Evolutionary conservation across 1,140 invertebrate genomes (phyloP).

Genomic region (Zaprionus taronus): DNA sequence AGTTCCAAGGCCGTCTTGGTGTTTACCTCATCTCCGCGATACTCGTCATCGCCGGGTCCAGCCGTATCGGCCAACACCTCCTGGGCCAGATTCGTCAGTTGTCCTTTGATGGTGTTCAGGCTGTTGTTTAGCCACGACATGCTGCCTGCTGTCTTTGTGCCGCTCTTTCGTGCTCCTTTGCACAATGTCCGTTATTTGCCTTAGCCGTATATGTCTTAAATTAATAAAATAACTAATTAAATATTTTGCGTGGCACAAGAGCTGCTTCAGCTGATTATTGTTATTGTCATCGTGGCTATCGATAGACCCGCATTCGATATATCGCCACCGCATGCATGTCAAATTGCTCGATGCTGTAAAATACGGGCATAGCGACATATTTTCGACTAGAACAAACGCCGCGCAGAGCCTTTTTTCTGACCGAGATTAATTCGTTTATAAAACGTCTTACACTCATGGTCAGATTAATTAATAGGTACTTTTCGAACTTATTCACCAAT

Average conservation of each 20-base stretch:
- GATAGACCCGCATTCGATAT: conserved; percentile 38
- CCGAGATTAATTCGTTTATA: too few species aligned
- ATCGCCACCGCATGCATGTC: background rate
- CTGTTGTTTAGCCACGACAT: conserved; percentile 92
- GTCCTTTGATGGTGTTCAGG: conserved; percentile 90
- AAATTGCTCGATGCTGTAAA: conserved; percentile 42
- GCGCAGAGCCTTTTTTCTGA: too few species aligned
- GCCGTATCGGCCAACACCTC: conserved; percentile 87
- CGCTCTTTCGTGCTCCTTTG: conserved; percentile 6
- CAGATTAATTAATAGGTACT: too few species aligned
- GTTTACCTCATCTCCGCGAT: conserved; percentile 59
- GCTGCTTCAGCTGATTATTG: conserved; percentile 72
- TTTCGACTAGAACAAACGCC: too few species aligned
- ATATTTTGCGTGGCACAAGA: conserved; percentile 80
- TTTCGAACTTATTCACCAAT: too few species aligned
- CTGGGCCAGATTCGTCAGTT: conserved; percentile 90
- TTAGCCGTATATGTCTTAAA: conserved; percentile 24
- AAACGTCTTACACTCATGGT: too few species aligned
- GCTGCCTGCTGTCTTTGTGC: conserved; percentile 45
- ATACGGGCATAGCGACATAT: background rate
- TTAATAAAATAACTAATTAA: conserved; percentile 49
- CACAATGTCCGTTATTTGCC: conserved; percentile 11
- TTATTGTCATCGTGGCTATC: conserved; percentile 54
- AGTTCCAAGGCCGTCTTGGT: conserved; percentile 66
- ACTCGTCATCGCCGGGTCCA: conserved; percentile 83